phyloP scores from a whole-genome alignment of 2,113 vertebrate genomes.

The Isichthys henryi region DNA sequence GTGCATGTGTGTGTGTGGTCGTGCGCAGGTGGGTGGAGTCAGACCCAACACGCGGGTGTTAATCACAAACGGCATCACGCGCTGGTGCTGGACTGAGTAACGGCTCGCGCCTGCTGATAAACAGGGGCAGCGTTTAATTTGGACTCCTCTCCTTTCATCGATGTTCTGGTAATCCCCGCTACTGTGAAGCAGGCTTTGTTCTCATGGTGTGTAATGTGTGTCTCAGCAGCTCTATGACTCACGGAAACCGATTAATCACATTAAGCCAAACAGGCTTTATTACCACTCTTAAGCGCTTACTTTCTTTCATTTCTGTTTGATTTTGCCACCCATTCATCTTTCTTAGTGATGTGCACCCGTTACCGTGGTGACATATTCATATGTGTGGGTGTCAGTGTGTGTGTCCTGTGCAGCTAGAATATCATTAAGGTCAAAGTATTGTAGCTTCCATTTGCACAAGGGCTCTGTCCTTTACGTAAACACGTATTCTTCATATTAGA shows the following conservation, averaged over 20 bases:
- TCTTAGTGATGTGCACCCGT: neutral
- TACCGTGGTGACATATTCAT: neutral
- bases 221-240: neutral
- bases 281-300: neutral
- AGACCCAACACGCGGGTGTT: neutral
- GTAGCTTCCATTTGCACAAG: neutral
- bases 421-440: neutral
- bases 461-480: neutral
- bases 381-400: neutral
- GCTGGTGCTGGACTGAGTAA: neutral
- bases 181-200: neutral
- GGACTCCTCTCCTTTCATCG: neutral
- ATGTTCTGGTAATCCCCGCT: neutral
- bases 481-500: neutral
- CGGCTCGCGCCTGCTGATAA: neutral
- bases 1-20: neutral
- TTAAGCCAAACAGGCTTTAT: neutral
- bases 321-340: neutral
- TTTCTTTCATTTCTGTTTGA: neutral
- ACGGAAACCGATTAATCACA: neutral
- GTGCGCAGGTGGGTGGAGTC: neutral
- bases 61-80: neutral
- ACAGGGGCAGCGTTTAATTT: neutral
- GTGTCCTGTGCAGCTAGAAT: neutral
- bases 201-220: neutral